Percentiles rank a stretch among this genome's conserved stretches.
Evolutionary conservation across 2,888 invertebrate genomes (phyloP).

Genomic region (Amphipyra tragopoginis): DNA sequence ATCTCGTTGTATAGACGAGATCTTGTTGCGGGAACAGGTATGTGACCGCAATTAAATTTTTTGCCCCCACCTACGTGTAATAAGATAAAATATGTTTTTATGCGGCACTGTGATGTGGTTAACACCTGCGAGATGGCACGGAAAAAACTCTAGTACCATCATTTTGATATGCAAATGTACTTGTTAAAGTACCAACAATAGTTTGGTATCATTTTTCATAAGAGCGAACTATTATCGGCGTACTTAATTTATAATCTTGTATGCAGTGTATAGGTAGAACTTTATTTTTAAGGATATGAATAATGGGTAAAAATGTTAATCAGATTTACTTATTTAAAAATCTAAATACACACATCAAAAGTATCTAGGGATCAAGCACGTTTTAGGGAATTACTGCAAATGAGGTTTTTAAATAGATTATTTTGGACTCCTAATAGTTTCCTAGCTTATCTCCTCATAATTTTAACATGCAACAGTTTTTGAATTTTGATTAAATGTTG

Average conservation of each 20-base stretch:
- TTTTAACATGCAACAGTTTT: too few species aligned
- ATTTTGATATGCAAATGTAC: conserved; percentile 72
- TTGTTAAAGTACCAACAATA: conserved; percentile 44
- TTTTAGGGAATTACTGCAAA: too few species aligned
- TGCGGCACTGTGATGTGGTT: conserved; percentile 62
- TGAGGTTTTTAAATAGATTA: too few species aligned
- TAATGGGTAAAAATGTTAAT: neutral
- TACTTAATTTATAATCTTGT: too few species aligned
- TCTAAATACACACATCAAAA: too few species aligned
- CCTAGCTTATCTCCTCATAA: too few species aligned
- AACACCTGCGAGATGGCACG: conserved; percentile 68
- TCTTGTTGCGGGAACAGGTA: conserved; percentile 80
- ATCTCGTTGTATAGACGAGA: conserved; percentile 74
- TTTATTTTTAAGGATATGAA: neutral
- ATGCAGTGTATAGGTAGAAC: neutral
- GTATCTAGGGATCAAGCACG: too few species aligned
- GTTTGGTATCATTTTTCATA: conserved; percentile 52
- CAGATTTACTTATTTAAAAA: too few species aligned
- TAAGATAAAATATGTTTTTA: conserved; percentile 66
- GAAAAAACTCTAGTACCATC: conserved; percentile 53
- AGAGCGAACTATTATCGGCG: conserved; percentile 3
- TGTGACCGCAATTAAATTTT: conserved; percentile 75
- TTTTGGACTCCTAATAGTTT: too few species aligned
- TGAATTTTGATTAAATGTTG: too few species aligned
- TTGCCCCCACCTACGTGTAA: conserved; percentile 66